Evolutionary conservation across 2,113 vertebrate species (phyloP).

Genomic region (Trogon surrucura): DNA sequence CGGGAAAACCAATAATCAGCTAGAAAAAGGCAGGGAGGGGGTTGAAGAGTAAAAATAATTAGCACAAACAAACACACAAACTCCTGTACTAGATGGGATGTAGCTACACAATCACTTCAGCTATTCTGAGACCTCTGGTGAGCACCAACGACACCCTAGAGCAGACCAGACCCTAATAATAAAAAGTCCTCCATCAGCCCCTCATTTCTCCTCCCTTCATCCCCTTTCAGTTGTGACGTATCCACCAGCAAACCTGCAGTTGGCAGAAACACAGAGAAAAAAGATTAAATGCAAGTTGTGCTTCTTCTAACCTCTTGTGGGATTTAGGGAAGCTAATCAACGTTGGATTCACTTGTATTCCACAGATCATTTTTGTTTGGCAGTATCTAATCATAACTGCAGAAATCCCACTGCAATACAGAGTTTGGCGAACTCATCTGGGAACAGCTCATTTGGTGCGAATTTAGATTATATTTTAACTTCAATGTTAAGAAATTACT

Average conservation of each 20-base stretch:
- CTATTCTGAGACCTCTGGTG: background rate
- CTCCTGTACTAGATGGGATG: background rate
- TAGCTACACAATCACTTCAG: background rate
- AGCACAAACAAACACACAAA: background rate
- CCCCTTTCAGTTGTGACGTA: background rate
- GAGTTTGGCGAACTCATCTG: conserved; percentile 24
- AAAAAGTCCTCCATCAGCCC: background rate
- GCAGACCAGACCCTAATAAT: background rate
- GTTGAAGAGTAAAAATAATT: background rate
- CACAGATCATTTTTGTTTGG: conserved; percentile 15
- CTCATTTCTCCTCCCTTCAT: background rate
- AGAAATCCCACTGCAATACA: conserved; percentile 5
- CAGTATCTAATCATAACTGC: background rate
- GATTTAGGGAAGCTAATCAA: background rate
- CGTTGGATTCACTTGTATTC: background rate
- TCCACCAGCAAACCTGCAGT: background rate
- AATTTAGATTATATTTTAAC: conserved; percentile 39
- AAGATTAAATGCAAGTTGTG: background rate
- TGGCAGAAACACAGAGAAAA: background rate
- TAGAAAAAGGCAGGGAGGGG: rapidly evolving
- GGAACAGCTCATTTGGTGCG: conserved; percentile 17
- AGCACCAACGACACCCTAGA: background rate
- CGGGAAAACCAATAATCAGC: background rate
- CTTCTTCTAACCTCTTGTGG: background rate
- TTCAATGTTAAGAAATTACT: conserved; percentile 19